Conservation (phyloP, 2,888 invertebrate genomes). For the Ophion ventricosus region DNA sequence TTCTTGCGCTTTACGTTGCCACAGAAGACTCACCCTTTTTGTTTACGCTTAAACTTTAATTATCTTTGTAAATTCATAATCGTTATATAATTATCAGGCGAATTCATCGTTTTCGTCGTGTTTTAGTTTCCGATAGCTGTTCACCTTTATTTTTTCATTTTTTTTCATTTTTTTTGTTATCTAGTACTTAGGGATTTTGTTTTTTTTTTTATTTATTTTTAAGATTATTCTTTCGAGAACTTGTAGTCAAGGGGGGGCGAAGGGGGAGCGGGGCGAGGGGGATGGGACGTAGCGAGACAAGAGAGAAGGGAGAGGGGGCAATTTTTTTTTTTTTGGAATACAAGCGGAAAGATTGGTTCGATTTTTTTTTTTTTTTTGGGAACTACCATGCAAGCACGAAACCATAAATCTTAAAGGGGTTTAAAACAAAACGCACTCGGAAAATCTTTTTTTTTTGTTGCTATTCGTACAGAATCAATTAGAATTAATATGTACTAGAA, state of each 20-base stretch:
- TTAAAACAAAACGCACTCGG: background rate
- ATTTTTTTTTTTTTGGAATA: constrained; percentile 6
- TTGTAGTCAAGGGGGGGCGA: constrained; percentile 81
- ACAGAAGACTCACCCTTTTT: constrained; percentile 76
- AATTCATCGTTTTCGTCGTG: constrained; percentile 67
- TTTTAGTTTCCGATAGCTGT: constrained; percentile 70
- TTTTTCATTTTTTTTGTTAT: constrained; percentile 65
- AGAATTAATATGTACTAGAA: no score
- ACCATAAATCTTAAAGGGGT: background rate
- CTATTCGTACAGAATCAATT: no score
- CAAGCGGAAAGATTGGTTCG: background rate
- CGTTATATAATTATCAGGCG: constrained; percentile 78
- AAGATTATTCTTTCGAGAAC: constrained; percentile 75
- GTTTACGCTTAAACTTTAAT: constrained; percentile 77
- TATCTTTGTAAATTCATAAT: constrained; percentile 80
- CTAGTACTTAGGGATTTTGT: constrained; percentile 63
- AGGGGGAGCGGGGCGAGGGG: constrained; percentile 42
- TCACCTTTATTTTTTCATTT: constrained; percentile 66
- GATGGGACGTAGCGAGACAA: constrained; percentile 54
- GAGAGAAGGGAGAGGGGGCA: constrained; percentile 54
- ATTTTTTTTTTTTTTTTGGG: background rate
- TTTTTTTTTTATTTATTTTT: constrained; percentile 58
- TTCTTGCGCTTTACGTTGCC: constrained; percentile 79
- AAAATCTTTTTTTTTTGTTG: background rate
- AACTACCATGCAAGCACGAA: background rate